These are phyloP conservation scores for Petrocephalus zakoni DNA, from an alignment of 2,113 vertebrate genomes.

Conservation along the genomic window DNA sequence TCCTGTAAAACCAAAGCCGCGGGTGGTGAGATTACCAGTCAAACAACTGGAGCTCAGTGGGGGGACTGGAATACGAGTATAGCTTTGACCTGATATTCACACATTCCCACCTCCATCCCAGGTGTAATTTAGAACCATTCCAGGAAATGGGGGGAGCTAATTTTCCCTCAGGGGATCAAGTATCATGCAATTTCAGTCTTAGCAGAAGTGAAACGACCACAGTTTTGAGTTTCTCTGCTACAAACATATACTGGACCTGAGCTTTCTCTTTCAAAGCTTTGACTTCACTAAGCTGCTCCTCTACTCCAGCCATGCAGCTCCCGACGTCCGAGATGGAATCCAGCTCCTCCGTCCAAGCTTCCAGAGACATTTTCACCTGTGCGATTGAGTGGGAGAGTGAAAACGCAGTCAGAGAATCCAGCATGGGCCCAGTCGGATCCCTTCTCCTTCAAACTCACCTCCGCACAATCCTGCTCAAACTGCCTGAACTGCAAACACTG, in stretches of 20 bases:
- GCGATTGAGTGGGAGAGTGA: conserved; percentile 6
- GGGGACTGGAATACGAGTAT: neutral
- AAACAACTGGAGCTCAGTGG: neutral
- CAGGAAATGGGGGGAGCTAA: neutral
- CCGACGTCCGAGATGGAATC: conserved; percentile 63
- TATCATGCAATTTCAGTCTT: neutral
- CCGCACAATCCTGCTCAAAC: conserved; percentile 86
- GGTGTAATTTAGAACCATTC: neutral
- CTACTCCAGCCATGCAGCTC: conserved; percentile 69
- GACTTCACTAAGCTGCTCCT: conserved; percentile 72
- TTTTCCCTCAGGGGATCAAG: neutral
- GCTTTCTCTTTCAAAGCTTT: conserved; percentile 73
- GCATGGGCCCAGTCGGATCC: neutral
- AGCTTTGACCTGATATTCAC: neutral
- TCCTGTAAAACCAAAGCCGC: conserved; percentile 53
- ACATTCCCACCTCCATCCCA: neutral
- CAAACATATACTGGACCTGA: conserved; percentile 58
- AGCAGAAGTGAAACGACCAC: neutral
- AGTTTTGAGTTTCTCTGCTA: neutral
- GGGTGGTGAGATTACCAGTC: neutral
- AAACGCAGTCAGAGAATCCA: neutral
- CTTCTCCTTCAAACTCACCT: conserved; percentile 57
- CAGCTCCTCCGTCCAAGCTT: conserved; percentile 66
- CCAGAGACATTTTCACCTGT: conserved; percentile 76
- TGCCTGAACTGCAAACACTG: conserved; percentile 85